Conservation (phyloP, 2,113 vertebrate species). For the Sebastes schlegelii region DNA sequence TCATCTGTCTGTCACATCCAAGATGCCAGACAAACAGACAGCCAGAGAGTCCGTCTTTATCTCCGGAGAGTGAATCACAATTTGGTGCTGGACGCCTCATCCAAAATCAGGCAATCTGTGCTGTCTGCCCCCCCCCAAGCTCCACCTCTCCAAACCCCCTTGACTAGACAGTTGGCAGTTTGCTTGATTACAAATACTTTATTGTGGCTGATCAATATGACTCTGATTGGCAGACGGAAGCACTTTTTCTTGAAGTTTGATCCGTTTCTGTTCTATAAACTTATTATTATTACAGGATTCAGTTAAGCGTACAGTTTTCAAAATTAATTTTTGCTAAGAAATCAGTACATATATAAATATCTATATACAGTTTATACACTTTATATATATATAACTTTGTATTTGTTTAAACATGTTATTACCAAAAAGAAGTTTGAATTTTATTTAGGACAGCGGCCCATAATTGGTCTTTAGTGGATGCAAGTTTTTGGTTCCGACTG, state of each 20-base stretch:
- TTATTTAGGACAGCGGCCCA: background rate
- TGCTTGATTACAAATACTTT: constrained; percentile 49
- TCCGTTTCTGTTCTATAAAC: constrained; percentile 8
- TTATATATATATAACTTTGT: background rate
- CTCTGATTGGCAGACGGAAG: constrained; percentile 30
- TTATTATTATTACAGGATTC: background rate
- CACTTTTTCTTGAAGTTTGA: constrained; percentile 9
- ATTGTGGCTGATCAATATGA: constrained; percentile 44
- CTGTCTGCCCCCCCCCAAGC: constrained; percentile 54
- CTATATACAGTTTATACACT: no score
- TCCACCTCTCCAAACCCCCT: background rate
- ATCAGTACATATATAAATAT: no score
- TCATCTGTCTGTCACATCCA: constrained; percentile 80
- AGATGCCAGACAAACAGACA: constrained; percentile 74
- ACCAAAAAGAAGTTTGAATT: background rate
- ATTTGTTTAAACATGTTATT: background rate
- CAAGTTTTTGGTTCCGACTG: background rate
- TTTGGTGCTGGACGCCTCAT: constrained; percentile 55
- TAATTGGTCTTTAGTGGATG: background rate
- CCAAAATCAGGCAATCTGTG: constrained; percentile 75
- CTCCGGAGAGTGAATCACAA: constrained; percentile 68
- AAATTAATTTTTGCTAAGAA: no score
- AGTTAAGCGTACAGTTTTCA: no score
- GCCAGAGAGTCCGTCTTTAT: constrained; percentile 68
- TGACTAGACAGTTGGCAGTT: constrained; percentile 49